A percentile compares a stretch with the other conserved stretches of the same genome.
Conservation (phyloP, 2,888 invertebrate genomes). For the Tipula lateralis region DNA sequence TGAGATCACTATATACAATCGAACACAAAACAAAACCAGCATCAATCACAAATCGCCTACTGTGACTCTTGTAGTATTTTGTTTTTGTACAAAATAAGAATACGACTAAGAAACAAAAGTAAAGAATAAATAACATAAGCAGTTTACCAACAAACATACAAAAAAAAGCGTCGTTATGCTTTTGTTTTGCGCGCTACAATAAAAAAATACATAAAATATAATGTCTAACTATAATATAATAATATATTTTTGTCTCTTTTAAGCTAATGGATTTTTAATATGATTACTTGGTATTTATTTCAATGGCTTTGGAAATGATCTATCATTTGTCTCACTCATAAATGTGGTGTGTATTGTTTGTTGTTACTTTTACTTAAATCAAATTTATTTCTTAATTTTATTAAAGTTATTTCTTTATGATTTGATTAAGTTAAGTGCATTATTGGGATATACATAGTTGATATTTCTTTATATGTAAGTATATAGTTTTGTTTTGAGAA, state of each 20-base stretch:
- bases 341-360: not conserved
- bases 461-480: not conserved
- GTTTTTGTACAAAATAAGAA: not conserved
- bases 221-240: not conserved
- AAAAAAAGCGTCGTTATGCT: not conserved
- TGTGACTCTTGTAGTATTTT: constrained; percentile 13
- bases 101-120: not conserved
- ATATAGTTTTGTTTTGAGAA: not conserved
- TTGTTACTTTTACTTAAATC: not conserved
- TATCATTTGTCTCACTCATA: constrained; percentile 12
- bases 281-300: constrained; percentile 3
- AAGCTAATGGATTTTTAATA: constrained; percentile 26
- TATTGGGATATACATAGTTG: not conserved
- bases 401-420: not conserved
- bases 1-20: not conserved
- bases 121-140: not conserved
- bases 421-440: not conserved
- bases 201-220: not conserved
- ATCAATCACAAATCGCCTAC: constrained; percentile 26
- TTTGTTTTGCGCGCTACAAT: not conserved
- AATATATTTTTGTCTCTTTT: constrained; percentile 28
- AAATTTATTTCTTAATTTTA: constrained; percentile 4
- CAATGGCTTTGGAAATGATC: not conserved
- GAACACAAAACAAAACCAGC: not conserved
- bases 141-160: not conserved